Evolutionary conservation across 1,140 invertebrate species (phyloP).

Genomic region (Drosophila rufa): DNA sequence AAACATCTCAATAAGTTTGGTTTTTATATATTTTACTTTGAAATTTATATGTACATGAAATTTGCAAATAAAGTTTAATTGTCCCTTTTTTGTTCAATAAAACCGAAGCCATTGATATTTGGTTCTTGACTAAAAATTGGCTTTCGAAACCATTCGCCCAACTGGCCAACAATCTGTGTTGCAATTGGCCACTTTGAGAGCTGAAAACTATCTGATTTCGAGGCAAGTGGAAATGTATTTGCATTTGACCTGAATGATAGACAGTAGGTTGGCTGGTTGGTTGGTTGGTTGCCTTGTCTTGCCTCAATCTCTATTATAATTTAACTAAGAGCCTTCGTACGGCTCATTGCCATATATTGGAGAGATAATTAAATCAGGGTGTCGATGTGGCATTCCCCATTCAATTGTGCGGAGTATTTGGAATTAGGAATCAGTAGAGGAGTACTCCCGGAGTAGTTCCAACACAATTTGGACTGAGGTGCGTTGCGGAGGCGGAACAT

Average conservation of each 20-base stretch:
- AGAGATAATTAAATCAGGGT: conserved; percentile 30
- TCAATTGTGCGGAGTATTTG: not conserved
- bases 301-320: conserved; percentile 16
- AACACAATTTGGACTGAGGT: conserved; percentile 16
- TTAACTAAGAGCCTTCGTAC: conserved; percentile 6
- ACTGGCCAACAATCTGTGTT: not conserved
- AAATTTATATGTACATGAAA: too few species aligned
- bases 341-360: conserved; percentile 5
- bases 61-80: too few species aligned
- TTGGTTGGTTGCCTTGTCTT: not conserved
- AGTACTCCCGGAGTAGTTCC: not conserved
- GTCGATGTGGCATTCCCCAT: conserved; percentile 31
- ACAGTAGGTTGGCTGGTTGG: not conserved
- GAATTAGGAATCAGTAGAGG: conserved; percentile 2
- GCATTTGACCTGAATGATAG: not conserved
- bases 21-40: too few species aligned
- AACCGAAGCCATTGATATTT: not conserved
- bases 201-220: not conserved
- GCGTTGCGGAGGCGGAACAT: conserved; percentile 8
- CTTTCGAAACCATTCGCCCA: not conserved
- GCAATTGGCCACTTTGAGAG: not conserved
- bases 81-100: not conserved
- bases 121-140: not conserved
- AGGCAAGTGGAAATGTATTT: not conserved
- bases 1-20: too few species aligned